Conservation (phyloP, 2,113 vertebrate genomes). For the Nanger granti region DNA sequence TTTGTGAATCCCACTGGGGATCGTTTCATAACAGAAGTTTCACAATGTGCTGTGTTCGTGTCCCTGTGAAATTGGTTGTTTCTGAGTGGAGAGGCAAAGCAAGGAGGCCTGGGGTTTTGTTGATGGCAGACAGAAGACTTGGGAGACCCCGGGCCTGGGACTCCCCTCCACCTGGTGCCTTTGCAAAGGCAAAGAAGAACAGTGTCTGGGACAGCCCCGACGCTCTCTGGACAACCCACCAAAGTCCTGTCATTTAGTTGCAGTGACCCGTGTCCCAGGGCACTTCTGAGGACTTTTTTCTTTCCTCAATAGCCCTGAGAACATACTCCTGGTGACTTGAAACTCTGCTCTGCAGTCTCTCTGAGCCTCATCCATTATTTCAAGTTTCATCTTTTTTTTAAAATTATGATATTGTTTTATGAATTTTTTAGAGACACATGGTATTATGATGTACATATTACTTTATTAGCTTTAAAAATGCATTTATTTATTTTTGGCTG, state of each 20-base stretch:
- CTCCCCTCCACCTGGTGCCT: background rate
- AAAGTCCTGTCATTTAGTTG: rapidly evolving
- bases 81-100: rapidly evolving
- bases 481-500: background rate
- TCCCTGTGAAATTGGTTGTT: background rate
- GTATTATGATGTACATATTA: background rate
- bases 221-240: rapidly evolving
- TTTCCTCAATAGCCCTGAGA: background rate
- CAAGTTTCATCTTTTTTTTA: background rate
- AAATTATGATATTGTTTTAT: background rate
- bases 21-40: background rate
- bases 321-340: rapidly evolving
- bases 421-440: background rate
- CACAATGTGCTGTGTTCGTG: background rate
- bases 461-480: background rate
- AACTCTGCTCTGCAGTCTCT: background rate
- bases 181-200: background rate
- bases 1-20: background rate
- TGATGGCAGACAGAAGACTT: rapidly evolving
- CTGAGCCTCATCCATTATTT: background rate
- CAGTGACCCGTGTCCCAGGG: background rate
- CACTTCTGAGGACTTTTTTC: rapidly evolving
- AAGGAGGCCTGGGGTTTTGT: background rate
- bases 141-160: rapidly evolving
- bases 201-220: background rate